Base-by-base conservation (phyloP, 2,888 invertebrate genomes). In the Altica lythri region DNA sequence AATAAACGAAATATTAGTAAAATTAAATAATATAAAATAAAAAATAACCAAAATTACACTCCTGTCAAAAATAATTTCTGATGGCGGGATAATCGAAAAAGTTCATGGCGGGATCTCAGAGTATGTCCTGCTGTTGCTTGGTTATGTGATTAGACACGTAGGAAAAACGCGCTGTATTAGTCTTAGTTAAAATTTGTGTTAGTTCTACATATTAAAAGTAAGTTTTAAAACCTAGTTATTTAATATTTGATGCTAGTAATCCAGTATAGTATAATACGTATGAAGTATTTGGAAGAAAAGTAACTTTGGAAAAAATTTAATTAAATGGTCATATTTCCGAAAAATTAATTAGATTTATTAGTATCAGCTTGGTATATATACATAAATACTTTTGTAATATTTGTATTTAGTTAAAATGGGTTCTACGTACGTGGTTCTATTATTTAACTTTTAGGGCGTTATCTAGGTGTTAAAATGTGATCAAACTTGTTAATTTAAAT, bases 71-170 rank as follows among this genome's bases (percentile, higher is more conserved):
- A 32, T 49, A 44, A 32, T 60, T 59, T 60, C 61, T 37, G 55
- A 60, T 67, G 65, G 67, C 65, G 65, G 66, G 65, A 63, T 57
- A 64, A 61, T 56, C 57, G 59, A 57, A 60, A 55, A 50, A 47
- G n/a, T 45, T 56, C 43, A 60, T 62, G 62, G 62, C 62, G 62
- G 60, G 60, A 60, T 59, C 50, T 54, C 35, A 37, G 60, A 60
- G 61, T 59, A 63, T 61, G 61, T 58, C 61, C 61, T 64, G 63
- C 61, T 64, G 63, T 59, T 60, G 62, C 58, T 65, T 64, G 65
- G 64, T 65, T 65, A 65, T 62, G 61, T 63, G 60, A 56, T 59
- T 60, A 57, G 55, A 63, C 63, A 67, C 67, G 64, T 66, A 64
- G 64, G 58, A 62, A 59, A 65, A 54, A 50, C 47, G 49, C 55